Evolutionary conservation across 2,888 invertebrate species (phyloP), one percentile per base, ranked within the genome.

Genomic region (Silvanus unidentatus): DNA sequence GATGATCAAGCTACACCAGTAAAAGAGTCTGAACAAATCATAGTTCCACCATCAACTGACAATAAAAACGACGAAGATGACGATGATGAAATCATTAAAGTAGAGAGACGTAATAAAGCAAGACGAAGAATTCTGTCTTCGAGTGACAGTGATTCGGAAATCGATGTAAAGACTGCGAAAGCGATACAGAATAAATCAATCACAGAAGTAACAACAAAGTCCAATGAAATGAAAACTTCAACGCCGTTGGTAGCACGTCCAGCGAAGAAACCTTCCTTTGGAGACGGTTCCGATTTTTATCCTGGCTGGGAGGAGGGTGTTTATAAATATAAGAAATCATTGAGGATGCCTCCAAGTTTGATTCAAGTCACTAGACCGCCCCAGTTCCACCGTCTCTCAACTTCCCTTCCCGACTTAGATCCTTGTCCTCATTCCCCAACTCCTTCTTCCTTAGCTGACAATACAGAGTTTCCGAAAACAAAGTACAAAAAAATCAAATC

Each of bases 251-350:
- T 55, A 56, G 66, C 61, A 50, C 71, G 70, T 51, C 67, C 67
- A 9, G 69, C 70, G 1, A 69, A 66, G 22, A 82, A 83, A 65
- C 77, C 81, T n/a, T 73, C 76, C 27, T 82, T 82, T 62, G 85
- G 84, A 2, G 82, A 82, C 64, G 83, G 83, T 27, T 81, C 82
- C 34, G 82, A 82, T 62, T 86, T 86, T 60, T 77, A 81, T 55
- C 86, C 87, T 0, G 86, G 87, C 0, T 88, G 88, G 88, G 87
- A 88, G 70, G 85, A 88, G 63, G 89, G 89, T 62, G 78, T 90
- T 12, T 88, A 86, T 61, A 82, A 81, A 57, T 91, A 85, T 63
- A 91, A 91, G 66, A 78, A 86, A 55, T 86, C 89, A 1, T 71
- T 90, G 12, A 79, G 90, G 57, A 87, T 91, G 79, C 90, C 91